Evolutionary conservation across 2,888 invertebrate genomes (phyloP).

Genomic region (Pseudococcus viburni): DNA sequence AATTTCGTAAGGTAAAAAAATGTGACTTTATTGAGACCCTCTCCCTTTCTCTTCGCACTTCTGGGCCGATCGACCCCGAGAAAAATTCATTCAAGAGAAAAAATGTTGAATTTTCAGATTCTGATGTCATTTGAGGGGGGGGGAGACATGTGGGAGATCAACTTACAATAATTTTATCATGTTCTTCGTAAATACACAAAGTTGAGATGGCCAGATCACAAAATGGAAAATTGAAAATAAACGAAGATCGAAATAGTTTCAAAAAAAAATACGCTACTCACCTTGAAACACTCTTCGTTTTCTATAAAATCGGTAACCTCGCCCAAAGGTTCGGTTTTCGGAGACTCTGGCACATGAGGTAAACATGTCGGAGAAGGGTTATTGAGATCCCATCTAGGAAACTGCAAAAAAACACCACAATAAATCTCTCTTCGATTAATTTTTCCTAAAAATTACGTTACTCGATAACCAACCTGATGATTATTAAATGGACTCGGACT

Average conservation of each 20-base stretch:
- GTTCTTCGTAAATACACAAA: not conserved
- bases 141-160: no score
- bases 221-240: not conserved
- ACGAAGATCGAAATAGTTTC: no score
- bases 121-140: no score
- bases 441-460: not conserved
- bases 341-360: constrained; percentile 72
- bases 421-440: not conserved
- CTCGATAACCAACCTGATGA: not conserved
- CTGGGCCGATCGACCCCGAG: no score
- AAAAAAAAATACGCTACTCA: constrained; percentile 64
- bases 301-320: constrained; percentile 85
- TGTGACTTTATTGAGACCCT: no score
- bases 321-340: constrained; percentile 83
- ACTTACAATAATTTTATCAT: no score
- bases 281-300: constrained; percentile 87
- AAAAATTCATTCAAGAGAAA: no score
- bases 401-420: constrained; percentile 67
- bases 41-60: no score
- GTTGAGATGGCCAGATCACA: no score
- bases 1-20: no score
- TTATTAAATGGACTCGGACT: constrained; percentile 59
- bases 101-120: no score
- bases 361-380: constrained; percentile 71
- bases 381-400: constrained; percentile 72